Evolutionary conservation across 2,113 vertebrate species (phyloP).

Genomic region (Coracopsis vasa): DNA sequence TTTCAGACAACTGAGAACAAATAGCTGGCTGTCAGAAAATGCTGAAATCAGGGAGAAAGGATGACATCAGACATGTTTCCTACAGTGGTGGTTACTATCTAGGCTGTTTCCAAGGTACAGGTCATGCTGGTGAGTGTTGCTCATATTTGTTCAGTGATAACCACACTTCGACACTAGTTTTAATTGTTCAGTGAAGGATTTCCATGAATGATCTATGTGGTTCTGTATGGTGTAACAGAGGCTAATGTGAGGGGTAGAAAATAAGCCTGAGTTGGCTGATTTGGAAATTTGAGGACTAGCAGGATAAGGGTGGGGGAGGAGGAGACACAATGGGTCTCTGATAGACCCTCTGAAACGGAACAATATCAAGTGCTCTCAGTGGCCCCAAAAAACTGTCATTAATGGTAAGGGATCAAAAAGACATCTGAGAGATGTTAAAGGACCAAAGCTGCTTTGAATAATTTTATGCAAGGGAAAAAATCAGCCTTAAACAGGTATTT

Average conservation of each 20-base stretch:
- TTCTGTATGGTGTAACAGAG: neutral
- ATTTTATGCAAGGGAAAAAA: neutral
- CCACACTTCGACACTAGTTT: neutral
- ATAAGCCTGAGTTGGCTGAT: neutral
- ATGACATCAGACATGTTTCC: neutral
- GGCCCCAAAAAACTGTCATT: neutral
- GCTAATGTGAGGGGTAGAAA: neutral
- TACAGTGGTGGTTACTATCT: neutral
- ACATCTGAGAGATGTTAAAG: neutral
- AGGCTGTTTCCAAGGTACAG: neutral
- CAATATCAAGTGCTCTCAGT: neutral
- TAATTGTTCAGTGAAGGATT: neutral
- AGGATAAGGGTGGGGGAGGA: neutral
- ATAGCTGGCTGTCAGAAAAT: neutral
- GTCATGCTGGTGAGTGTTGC: neutral
- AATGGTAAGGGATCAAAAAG: neutral
- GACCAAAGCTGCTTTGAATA: neutral
- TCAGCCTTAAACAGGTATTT: accelerated
- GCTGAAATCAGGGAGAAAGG: neutral
- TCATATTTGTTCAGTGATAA: neutral
- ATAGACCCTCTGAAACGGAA: neutral
- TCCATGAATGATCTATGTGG: neutral
- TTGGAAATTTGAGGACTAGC: neutral
- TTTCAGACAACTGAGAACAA: neutral
- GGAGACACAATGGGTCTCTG: neutral